Conservation (phyloP, 2,888 invertebrate genomes). For the Sinhomidia bicolor region DNA sequence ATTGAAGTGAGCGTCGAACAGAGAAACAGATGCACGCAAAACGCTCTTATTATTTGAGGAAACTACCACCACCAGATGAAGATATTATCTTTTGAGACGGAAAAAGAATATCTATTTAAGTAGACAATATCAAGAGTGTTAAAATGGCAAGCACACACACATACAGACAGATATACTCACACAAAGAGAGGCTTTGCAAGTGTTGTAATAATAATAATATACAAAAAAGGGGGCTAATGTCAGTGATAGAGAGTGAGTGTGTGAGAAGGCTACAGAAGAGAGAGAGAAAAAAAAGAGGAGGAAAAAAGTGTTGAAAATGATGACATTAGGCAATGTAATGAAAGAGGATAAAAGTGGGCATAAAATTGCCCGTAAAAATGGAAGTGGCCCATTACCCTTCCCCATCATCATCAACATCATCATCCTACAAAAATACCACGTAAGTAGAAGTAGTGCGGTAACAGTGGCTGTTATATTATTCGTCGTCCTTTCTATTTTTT, state of each 20-base stretch:
- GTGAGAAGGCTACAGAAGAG: background rate
- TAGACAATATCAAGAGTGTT: slow-evolving; percentile 32
- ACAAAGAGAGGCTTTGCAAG: background rate
- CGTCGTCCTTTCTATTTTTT: background rate
- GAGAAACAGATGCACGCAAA: slow-evolving; percentile 12
- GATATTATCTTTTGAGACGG: slow-evolving; percentile 51
- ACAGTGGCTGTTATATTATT: background rate
- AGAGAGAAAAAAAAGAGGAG: slow-evolving; percentile 50
- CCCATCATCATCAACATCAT: slow-evolving; percentile 74
- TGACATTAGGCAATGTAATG: slow-evolving; percentile 79
- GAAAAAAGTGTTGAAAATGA: slow-evolving; percentile 77
- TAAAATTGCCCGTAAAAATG: slow-evolving; percentile 78
- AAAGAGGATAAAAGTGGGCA: slow-evolving; percentile 78
- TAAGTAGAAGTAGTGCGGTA: slow-evolving; percentile 34
- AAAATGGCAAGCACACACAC: slow-evolving; percentile 39
- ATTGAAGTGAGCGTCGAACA: background rate
- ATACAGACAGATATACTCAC: background rate
- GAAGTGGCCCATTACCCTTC: slow-evolving; percentile 77
- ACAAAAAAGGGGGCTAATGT: slow-evolving; percentile 55
- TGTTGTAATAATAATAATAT: slow-evolving; percentile 44
- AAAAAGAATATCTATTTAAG: slow-evolving; percentile 41
- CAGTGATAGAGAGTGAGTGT: slow-evolving; percentile 37
- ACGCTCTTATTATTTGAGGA: background rate
- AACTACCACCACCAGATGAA: background rate
- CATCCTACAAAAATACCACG: slow-evolving; percentile 70